phyloP scores from a whole-genome alignment of 2,113 vertebrate species.

The Hyperopisus bebe region DNA sequence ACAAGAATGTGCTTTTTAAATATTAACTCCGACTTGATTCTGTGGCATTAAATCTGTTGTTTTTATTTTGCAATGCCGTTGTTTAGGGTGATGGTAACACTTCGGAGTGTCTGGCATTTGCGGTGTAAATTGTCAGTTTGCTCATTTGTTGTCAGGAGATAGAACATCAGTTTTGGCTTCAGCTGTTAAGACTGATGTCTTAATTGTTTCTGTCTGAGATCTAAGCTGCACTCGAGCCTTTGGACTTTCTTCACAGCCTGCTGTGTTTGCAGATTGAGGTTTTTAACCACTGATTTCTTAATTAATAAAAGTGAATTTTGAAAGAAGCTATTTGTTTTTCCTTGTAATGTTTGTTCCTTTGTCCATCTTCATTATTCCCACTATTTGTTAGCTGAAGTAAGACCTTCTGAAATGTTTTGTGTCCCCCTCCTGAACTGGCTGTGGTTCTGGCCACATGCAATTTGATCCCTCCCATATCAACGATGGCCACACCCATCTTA shows the following conservation, averaged over 20 bases:
- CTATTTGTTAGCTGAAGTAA: not conserved
- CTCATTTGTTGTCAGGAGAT: conserved; percentile 47
- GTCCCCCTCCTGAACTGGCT: not conserved
- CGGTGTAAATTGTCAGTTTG: conserved; percentile 36
- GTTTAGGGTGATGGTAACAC: conserved; percentile 44
- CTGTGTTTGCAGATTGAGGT: conserved; percentile 45
- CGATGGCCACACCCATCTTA: not conserved
- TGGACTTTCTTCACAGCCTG: conserved; percentile 43
- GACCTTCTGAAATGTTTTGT: not conserved
- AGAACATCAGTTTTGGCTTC: conserved; percentile 44
- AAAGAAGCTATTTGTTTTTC: conserved; percentile 45
- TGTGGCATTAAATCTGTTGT: not conserved
- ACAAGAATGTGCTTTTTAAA: not conserved
- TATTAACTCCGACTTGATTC: conserved; percentile 14
- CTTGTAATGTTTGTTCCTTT: conserved; percentile 25
- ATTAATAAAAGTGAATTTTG: conserved; percentile 44
- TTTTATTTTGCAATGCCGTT: conserved; percentile 31
- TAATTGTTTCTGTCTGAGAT: conserved; percentile 51
- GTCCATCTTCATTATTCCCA: conserved; percentile 26
- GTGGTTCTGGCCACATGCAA: not conserved
- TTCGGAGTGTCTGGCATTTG: conserved; percentile 33
- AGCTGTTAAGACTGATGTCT: conserved; percentile 44
- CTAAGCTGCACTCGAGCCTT: conserved; percentile 60
- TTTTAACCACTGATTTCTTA: conserved; percentile 74
- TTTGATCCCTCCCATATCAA: not conserved